Percentiles rank a stretch among this genome's conserved stretches.
These are phyloP conservation scores for Dolichoris vasculosae DNA, from an alignment of 1,140 invertebrate species.

Conservation along the genomic window DNA sequence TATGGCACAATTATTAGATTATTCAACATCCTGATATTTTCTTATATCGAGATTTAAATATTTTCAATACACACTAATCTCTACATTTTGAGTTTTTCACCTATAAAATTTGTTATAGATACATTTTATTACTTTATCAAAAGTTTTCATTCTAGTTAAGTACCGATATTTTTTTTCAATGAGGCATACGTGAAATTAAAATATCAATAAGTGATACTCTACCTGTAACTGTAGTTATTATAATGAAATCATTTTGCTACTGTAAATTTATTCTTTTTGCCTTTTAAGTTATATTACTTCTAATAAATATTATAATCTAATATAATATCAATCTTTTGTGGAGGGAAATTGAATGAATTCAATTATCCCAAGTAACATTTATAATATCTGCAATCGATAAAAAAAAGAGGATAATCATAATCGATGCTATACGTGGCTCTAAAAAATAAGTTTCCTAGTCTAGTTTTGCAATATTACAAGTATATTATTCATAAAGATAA, in stretches of 20 bases:
- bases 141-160: background rate
- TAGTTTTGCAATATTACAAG: background rate
- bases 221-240: no score
- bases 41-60: background rate
- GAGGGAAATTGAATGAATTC: constrained; percentile 26
- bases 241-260: no score
- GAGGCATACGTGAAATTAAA: background rate
- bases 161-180: background rate
- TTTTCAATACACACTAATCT: background rate
- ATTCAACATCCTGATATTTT: background rate
- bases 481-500: background rate
- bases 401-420: background rate
- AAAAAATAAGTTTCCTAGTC: background rate
- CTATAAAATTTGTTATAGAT: background rate
- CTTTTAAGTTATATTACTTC: constrained; percentile 1
- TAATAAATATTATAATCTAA: background rate
- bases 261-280: constrained; percentile 2
- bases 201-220: background rate
- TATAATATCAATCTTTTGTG: background rate
- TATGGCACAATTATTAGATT: no score
- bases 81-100: background rate
- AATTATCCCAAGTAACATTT: constrained; percentile 11
- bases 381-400: background rate
- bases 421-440: background rate
- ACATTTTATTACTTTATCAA: background rate